Evolutionary conservation across 2,797 vertebrate species (phyloP), one percentile per base, ranked within the genome.

Genomic region (Brachyalestes nurse): DNA sequence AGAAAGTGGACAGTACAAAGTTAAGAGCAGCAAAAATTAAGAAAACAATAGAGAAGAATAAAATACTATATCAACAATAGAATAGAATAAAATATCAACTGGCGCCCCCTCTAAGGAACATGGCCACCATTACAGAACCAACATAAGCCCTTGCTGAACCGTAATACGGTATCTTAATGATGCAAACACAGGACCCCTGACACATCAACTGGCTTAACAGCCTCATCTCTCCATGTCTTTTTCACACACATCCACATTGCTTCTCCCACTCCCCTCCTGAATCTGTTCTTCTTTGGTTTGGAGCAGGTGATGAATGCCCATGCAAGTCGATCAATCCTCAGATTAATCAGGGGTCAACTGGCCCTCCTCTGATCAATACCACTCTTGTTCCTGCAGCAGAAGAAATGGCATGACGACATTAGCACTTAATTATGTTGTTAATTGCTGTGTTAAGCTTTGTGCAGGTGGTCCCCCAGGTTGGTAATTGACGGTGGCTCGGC

Each of bases 381-480:
- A 79, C 86, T 91, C 93, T 95, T 91, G 94, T 94, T 95, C 90
- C 90, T 74, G 77, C 87, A 90, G 64, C 64, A 85, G 89, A 86
- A 86, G 91, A 93, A 65, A 91, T 78, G 92, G 87, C 92, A 92
- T 90, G 92, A 89, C 89, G 88, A 89, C 92, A 91, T 91, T 91
- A 92, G 87, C 93, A 93, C 94, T 95, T 94, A 95, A 95, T 95
- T 93, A 95, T 93, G 92, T 94, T 95, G 94, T 94, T 95, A 95
- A 95, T 95, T 95, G 94, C 93, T 91, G 93, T 83, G 90, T 94
- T 94, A 94, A 94, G 92, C 92, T 91, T 94, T 93, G 92, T 89
- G 88, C 91, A 91, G 91, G 92, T 92, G 83, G 87, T 91, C 90
- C 92, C 93, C 91, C 92, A 82, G 89, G 93, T 94, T 86, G 75